Conservation (phyloP, 64 coral and sea anemone genomes). For the Anthopleura sola region DNA sequence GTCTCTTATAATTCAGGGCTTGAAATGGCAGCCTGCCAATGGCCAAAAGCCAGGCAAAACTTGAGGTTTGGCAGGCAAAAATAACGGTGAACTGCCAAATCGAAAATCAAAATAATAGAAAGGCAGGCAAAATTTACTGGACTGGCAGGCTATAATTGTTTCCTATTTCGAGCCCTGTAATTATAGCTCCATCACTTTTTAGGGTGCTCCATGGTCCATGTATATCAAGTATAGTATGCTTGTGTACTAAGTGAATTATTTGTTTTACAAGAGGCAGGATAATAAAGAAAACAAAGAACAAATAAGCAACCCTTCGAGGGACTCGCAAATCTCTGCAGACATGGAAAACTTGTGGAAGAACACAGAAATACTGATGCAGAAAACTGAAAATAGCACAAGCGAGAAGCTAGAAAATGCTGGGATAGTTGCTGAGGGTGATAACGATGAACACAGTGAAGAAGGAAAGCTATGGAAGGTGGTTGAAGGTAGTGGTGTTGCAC, state of each 20-base stretch:
- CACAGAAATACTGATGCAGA: slow-evolving; percentile 63
- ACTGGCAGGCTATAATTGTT: too few species aligned
- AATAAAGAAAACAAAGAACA: slow-evolving; percentile 25
- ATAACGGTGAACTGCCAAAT: too few species aligned
- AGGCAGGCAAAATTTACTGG: too few species aligned
- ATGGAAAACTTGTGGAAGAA: slow-evolving; percentile 49
- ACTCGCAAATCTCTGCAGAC: neutral
- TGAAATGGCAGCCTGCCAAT: too few species aligned
- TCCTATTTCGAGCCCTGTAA: too few species aligned
- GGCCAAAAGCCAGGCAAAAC: too few species aligned
- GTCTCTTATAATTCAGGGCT: too few species aligned
- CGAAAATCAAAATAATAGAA: too few species aligned
- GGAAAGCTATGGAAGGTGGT: slow-evolving; percentile 70
- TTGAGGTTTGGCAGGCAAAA: too few species aligned
- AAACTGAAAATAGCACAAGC: slow-evolving; percentile 35
- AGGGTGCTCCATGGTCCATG: too few species aligned
- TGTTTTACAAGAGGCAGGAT: slow-evolving; percentile 44
- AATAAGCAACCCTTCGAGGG: neutral
- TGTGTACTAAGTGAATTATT: neutral
- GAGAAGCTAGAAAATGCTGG: slow-evolving; percentile 81
- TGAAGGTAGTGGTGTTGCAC: slow-evolving; percentile 48
- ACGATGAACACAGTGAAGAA: slow-evolving; percentile 53
- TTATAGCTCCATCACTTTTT: too few species aligned
- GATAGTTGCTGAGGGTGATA: slow-evolving; percentile 65
- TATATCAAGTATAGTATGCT: neutral